Conservation (phyloP, 2,888 invertebrate genomes). For the Romanomermis culicivorax region DNA sequence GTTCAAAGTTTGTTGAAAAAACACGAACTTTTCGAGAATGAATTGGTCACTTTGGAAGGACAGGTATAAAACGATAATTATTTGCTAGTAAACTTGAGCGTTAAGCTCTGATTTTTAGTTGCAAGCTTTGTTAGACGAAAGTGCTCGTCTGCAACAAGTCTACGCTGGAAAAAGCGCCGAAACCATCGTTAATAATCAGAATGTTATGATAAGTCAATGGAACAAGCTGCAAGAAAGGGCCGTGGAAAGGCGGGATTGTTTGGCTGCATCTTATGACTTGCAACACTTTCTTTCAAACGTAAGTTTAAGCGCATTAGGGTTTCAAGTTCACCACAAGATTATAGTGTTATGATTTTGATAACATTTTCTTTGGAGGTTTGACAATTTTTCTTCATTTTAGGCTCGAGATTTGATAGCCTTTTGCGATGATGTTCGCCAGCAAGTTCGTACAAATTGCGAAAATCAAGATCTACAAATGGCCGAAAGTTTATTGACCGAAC, state of each 20-base stretch:
- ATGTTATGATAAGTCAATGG: slow-evolving; percentile 66
- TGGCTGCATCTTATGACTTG: slow-evolving; percentile 65
- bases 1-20: slow-evolving; percentile 57
- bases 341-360: not conserved
- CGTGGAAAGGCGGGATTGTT: slow-evolving; percentile 50
- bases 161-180: slow-evolving; percentile 79
- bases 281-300: slow-evolving; percentile 66
- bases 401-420: slow-evolving; percentile 54
- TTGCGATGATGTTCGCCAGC: not conserved
- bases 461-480: slow-evolving; percentile 37
- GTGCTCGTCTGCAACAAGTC: slow-evolving; percentile 52
- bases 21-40: slow-evolving; percentile 81
- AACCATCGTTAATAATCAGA: slow-evolving; percentile 66
- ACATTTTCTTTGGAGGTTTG: not conserved
- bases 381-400: slow-evolving; percentile 27
- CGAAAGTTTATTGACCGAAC: slow-evolving; percentile 51
- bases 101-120: slow-evolving; percentile 19
- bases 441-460: not conserved
- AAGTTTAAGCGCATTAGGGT: slow-evolving; percentile 25
- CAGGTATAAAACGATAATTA: slow-evolving; percentile 40
- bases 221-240: slow-evolving; percentile 56
- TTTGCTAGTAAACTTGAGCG: not conserved
- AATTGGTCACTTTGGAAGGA: slow-evolving; percentile 70
- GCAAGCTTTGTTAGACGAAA: slow-evolving; percentile 70
- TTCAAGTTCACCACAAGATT: not conserved